Evolutionary conservation across 2,888 invertebrate species (phyloP), one percentile per base, ranked within the genome.

Genomic region (Tanypteryx hageni): DNA sequence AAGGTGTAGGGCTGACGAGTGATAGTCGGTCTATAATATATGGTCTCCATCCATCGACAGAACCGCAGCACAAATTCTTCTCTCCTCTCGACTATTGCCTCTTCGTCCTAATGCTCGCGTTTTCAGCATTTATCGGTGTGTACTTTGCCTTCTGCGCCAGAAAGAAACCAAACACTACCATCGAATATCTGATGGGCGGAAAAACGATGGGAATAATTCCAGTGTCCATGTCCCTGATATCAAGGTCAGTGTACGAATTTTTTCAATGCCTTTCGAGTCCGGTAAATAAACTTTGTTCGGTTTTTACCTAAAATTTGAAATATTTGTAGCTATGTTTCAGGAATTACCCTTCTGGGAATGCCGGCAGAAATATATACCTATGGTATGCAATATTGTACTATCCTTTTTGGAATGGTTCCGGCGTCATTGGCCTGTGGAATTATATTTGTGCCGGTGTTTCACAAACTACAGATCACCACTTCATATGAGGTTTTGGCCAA

Each of bases 161-260:
- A 8, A 96, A 97, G 94, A 96, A 96, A 93, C 96, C 96, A 94
- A 94, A 93, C 57, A 94, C 94, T 8, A 95, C 96, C 93, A 97
- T 97, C 94, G 96, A 96, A 92, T 98, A 98, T 94, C 96, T 98
- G 92, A 97, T 98, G 92, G 98, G 98, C 56, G 97, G 97, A 92
- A 96, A 98, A 94, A 97, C 97, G 94, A 98, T 98, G 98, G 96
- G 97, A 94, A 96, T 97, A 27, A 96, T 98, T 94, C 98, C 98
- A 7, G 97, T 98, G 92, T 96, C 98, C 59, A 96, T 98, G 96
- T 98, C 98, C 0, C 96, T 98, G 61, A 97, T 98, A 93, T 98
- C 98, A 92, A 98, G 97, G 97, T 97, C 94, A 95, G 94, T 93
- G 64, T 92, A 61, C 2, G 14, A 61, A 61, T 18, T 0, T 61